Conservation (phyloP, 2,113 vertebrate genomes). For the Calyptommatus sinebrachiatus region DNA sequence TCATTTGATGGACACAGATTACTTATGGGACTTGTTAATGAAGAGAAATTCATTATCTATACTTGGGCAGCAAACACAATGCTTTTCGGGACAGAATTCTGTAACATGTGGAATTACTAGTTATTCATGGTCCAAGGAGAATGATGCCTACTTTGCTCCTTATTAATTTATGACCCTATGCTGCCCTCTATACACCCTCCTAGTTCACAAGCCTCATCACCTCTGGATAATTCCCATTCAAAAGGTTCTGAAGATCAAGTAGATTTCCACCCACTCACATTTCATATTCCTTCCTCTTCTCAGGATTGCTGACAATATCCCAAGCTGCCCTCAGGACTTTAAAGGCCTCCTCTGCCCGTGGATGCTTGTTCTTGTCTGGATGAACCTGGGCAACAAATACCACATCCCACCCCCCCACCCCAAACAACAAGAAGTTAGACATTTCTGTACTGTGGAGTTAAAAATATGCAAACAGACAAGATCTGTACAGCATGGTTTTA, state of each 20-base stretch:
- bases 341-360: slow-evolving; percentile 90
- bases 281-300: slow-evolving; percentile 85
- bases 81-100: neutral
- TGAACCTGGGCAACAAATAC: slow-evolving; percentile 79
- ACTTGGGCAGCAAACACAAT: neutral
- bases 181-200: neutral
- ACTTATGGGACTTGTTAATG: neutral
- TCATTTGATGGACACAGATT: neutral
- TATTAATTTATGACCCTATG: neutral
- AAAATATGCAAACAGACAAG: neutral
- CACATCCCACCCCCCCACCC: neutral
- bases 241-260: neutral
- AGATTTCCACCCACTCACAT: slow-evolving; percentile 76
- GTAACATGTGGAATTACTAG: neutral
- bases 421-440: slow-evolving; percentile 12
- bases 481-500: neutral
- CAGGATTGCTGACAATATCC: slow-evolving; percentile 93
- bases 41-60: neutral
- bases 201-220: rapidly evolving
- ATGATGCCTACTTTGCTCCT: neutral
- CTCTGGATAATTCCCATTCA: neutral
- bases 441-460: neutral
- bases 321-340: slow-evolving; percentile 93
- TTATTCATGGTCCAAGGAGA: neutral
- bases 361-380: slow-evolving; percentile 94